Base-by-base conservation (phyloP, 2,113 vertebrate species). In the Panurus biarmicus region DNA sequence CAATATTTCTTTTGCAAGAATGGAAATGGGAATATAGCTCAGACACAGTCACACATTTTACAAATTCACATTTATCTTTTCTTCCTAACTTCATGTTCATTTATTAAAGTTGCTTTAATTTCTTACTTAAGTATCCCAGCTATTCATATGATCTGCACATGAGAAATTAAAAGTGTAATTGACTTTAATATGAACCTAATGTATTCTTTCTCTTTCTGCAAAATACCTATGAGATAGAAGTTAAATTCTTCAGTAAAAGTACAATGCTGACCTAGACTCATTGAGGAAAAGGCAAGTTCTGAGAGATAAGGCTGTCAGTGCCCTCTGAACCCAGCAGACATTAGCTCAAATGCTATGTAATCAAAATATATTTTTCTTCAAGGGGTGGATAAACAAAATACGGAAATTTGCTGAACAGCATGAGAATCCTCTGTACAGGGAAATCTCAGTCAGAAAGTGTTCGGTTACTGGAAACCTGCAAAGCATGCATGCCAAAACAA, bases 1-100 rank as follows among this genome's bases (percentile, higher is more conserved):
- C 77, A 92, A 56, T 83, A 96, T 97, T 97, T 96, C 91, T 94
- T 90, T 90, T 89, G 91, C 67, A 94, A 97, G 97, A 96, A 33
- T 5, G 15, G 35, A 67, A 45, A 26, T 53, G 9, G 56, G 35
- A 64, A 31, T 69, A 29, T 8, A 53, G 33, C 28, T 54, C 21
- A 67, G 33, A 22, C 18, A 47, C 5, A 11, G 11, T 33, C 35
- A 28, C n/a, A n/a, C 2, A 31, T 45, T 82, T 75, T 20, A 26
- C 7, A 80, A 50, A 26, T 50, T 38, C 42, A 1, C 57, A 12
- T 93, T 74, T 91, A 17, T 10, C 5, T 71, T 64, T 62, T 56
- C 58, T 86, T 73, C 38, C 28, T 35, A 24, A 51, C 26, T 70
- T 51, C 7, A 3, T 14, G 5, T 28, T 73, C 70, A 29, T 48